Conservation (phyloP, 2,797 vertebrate species). For the Threskiornis aethiopicus region DNA sequence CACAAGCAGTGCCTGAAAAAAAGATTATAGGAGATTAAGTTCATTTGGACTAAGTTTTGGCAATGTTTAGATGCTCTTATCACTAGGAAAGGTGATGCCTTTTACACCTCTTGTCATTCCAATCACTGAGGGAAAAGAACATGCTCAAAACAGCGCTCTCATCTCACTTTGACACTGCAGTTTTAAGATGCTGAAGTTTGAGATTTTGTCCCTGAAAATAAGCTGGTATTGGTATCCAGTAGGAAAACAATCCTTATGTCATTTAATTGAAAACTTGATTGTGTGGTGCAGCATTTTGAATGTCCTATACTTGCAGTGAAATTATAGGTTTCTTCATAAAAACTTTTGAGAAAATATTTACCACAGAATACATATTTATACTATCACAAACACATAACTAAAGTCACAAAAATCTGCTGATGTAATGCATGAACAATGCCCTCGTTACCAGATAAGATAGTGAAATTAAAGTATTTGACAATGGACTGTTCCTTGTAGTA, state of each 20-base stretch:
- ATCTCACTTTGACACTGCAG: not conserved
- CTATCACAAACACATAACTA: not conserved
- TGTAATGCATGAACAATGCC: not conserved
- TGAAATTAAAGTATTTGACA: not conserved
- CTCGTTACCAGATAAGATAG: not conserved
- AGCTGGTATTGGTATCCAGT: not conserved
- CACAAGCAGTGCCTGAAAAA: not conserved
- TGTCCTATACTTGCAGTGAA: not conserved
- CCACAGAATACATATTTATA: not conserved
- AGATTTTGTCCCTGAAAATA: not conserved
- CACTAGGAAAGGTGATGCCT: not conserved
- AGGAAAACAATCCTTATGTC: not conserved
- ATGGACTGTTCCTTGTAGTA: not conserved
- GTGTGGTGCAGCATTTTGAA: not conserved
- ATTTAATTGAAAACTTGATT: not conserved
- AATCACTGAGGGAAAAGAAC: not conserved
- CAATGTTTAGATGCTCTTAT: not conserved
- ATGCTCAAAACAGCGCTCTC: not conserved
- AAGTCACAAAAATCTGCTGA: no score
- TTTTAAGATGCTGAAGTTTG: not conserved
- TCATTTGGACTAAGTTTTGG: not conserved
- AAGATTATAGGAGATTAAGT: rapidly evolving
- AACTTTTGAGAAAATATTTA: not conserved
- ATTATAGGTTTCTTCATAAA: not conserved
- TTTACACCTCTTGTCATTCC: not conserved